phyloP scores from a whole-genome alignment of 2,113 vertebrate genomes.

The Tauraco erythrolophus region DNA sequence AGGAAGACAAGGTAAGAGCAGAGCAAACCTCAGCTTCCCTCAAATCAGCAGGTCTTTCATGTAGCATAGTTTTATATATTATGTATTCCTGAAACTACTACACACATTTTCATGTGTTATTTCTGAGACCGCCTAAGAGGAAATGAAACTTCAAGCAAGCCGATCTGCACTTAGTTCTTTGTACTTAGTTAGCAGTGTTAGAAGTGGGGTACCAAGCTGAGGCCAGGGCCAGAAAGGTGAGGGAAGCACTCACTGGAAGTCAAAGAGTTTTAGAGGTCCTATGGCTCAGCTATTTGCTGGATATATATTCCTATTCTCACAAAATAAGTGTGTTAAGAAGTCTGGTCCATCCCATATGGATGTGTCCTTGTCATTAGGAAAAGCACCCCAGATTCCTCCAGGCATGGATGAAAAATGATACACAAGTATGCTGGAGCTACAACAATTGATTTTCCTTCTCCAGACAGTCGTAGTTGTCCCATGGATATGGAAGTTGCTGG shows the following conservation, averaged over 20 bases:
- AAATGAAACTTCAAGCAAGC: neutral
- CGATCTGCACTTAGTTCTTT: neutral
- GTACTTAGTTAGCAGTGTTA: neutral
- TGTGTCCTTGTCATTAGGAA: neutral
- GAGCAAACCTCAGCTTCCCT: neutral
- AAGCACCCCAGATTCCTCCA: neutral
- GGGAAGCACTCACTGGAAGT: neutral
- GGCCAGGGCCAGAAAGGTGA: neutral
- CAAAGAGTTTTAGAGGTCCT: neutral
- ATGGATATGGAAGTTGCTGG: neutral
- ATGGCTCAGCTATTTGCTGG: neutral
- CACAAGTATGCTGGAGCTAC: neutral
- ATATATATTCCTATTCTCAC: neutral
- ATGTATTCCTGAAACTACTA: neutral
- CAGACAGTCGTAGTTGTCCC: neutral
- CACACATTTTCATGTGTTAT: rapidly evolving
- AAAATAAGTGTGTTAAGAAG: neutral
- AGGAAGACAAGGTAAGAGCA: neutral
- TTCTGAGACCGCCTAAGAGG: neutral
- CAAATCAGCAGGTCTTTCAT: neutral
- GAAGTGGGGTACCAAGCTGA: neutral
- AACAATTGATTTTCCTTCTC: neutral
- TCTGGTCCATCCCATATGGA: neutral
- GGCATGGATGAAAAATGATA: neutral
- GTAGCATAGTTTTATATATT: neutral